Percentiles rank a stretch among this genome's conserved stretches.
These are phyloP conservation scores for Karalla daura DNA, from an alignment of 2,797 vertebrate genomes.

Conservation along the genomic window DNA sequence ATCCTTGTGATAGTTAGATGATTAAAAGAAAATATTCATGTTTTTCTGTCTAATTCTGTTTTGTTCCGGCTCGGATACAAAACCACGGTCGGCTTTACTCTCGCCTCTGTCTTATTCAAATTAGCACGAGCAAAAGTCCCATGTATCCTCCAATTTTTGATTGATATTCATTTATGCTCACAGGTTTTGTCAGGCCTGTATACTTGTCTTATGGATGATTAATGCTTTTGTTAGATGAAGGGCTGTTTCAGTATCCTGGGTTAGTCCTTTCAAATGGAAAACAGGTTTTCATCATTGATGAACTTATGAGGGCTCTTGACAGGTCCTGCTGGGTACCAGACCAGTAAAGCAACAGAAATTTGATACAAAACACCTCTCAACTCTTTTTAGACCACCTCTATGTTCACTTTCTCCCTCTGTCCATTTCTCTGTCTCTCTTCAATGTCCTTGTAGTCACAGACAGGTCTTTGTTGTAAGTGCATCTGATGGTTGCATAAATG, in stretches of 20 bases:
- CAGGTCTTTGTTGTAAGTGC: constrained; percentile 35
- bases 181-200: constrained; percentile 57
- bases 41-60: too few relatives aligned
- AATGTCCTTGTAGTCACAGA: constrained; percentile 7
- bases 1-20: neutral
- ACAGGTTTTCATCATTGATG: constrained; percentile 82
- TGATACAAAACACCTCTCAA: constrained; percentile 31
- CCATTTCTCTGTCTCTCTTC: neutral
- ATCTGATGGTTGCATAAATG: constrained; percentile 70
- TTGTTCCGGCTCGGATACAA: constrained; percentile 11
- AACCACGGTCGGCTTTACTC: constrained; percentile 6
- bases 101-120: constrained; percentile 49
- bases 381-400: constrained; percentile 18
- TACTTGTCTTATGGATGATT: constrained; percentile 77
- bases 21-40: neutral
- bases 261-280: constrained; percentile 84
- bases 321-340: constrained; percentile 53
- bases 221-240: constrained; percentile 73
- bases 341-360: constrained; percentile 38
- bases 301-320: constrained; percentile 85
- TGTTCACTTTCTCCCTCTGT: constrained; percentile 27
- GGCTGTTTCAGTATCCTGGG: constrained; percentile 70
- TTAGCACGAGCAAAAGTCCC: constrained; percentile 49
- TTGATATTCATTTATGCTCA: constrained; percentile 78
- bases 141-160: constrained; percentile 43